phyloP scores from a whole-genome alignment of 2,797 vertebrate genomes.

The Echeneis naucrates region DNA sequence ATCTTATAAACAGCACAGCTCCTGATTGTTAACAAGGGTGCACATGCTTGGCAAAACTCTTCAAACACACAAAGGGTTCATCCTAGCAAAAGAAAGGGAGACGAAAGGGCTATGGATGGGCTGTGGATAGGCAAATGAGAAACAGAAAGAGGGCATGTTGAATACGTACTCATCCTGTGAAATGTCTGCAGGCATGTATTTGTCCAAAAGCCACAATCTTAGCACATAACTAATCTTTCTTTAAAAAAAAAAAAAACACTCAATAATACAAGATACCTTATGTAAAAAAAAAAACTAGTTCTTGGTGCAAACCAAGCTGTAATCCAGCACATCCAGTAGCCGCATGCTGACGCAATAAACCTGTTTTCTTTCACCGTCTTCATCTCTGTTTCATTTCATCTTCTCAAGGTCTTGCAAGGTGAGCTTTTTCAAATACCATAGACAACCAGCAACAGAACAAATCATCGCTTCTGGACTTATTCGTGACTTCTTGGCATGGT shows the following conservation, averaged over 20 bases:
- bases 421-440: slow-evolving; percentile 2
- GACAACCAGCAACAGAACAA: slow-evolving; percentile 8
- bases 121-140: slow-evolving; percentile 49
- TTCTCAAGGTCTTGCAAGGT: slow-evolving; percentile 3
- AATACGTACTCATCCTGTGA: slow-evolving; percentile 60
- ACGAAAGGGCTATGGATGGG: slow-evolving; percentile 42
- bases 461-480: slow-evolving; percentile 14
- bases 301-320: background rate
- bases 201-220: slow-evolving; percentile 13
- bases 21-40: slow-evolving; percentile 10
- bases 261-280: background rate
- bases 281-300: too few species aligned
- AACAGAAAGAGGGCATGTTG: slow-evolving; percentile 58
- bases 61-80: slow-evolving; percentile 53
- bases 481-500: background rate
- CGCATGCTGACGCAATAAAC: slow-evolving; percentile 8
- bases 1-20: slow-evolving; percentile 20
- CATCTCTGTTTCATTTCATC: slow-evolving; percentile 21
- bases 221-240: slow-evolving; percentile 20
- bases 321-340: background rate
- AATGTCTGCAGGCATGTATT: slow-evolving; percentile 42
- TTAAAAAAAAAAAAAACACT: too few species aligned
- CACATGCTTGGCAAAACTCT: slow-evolving; percentile 31
- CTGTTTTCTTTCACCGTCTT: background rate
- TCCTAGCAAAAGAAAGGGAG: slow-evolving; percentile 62